phyloP scores from a whole-genome alignment of 2,797 vertebrate genomes.

The Zalophus californianus region DNA sequence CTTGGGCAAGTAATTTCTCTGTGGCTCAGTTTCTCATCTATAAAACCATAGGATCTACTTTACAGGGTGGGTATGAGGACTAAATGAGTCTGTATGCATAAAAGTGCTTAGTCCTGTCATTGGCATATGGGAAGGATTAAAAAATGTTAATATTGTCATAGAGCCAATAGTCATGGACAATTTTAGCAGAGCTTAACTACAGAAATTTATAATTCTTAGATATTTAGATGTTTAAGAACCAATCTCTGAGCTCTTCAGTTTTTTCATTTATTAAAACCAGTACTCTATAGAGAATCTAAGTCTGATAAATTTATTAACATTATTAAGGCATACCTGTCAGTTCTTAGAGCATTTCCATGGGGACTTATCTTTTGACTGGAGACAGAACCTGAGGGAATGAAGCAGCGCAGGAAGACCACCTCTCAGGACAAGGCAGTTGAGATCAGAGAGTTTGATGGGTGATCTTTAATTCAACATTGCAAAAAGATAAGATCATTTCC shows the following conservation, averaged over 20 bases:
- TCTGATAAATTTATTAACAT: neutral
- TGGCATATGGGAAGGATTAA: neutral
- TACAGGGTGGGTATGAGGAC: neutral
- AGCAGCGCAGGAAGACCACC: neutral
- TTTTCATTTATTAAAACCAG: neutral
- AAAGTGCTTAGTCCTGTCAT: neutral
- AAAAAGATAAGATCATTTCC: neutral
- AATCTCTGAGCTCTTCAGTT: neutral
- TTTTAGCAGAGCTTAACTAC: neutral
- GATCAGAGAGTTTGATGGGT: neutral
- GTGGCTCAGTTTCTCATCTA: neutral
- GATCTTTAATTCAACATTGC: neutral
- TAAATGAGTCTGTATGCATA: neutral
- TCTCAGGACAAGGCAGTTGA: neutral
- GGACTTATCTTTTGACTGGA: neutral
- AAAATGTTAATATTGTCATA: neutral
- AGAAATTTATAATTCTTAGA: neutral
- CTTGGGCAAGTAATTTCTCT: neutral
- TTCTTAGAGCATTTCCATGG: neutral
- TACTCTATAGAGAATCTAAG: neutral
- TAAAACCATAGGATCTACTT: neutral
- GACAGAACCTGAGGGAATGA: neutral
- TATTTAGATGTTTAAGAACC: conserved; percentile 19
- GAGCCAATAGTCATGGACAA: neutral
- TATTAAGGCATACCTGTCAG: neutral